A percentile compares a stretch with the other conserved stretches of the same genome.
Conservation (phyloP, 2,888 invertebrate species). For the Nysson spinosus region DNA sequence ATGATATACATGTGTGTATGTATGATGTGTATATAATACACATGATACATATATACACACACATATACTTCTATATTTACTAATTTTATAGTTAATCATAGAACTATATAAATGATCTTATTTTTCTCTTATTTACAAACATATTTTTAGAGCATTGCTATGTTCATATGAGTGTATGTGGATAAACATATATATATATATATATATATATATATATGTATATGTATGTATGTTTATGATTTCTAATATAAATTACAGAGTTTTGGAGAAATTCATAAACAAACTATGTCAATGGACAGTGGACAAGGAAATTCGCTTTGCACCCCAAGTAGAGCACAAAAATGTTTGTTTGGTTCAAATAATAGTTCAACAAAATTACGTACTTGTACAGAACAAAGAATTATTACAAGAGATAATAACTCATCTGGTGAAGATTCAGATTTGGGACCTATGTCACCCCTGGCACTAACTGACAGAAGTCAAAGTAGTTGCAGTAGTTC, state of each 20-base stretch:
- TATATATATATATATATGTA: neutral
- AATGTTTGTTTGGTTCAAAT: conserved; percentile 54
- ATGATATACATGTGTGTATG: too few relatives aligned
- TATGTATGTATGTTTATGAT: neutral
- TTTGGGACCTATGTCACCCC: conserved; percentile 71
- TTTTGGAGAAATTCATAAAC: neutral
- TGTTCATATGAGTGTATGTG: too few relatives aligned
- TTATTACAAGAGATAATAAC: neutral
- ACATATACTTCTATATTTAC: too few relatives aligned
- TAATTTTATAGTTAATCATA: too few relatives aligned
- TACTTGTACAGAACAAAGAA: conserved; percentile 45
- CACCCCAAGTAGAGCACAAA: conserved; percentile 64
- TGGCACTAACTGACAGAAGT: conserved; percentile 63
- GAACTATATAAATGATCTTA: too few relatives aligned
- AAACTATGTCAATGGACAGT: conserved; percentile 53
- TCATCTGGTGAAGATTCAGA: conserved; percentile 70
- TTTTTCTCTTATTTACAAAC: too few relatives aligned
- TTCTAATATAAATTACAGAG: neutral
- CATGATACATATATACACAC: too few relatives aligned
- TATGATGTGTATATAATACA: too few relatives aligned
- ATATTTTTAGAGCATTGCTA: too few relatives aligned
- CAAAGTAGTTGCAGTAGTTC: conserved; percentile 58
- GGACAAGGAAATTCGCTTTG: conserved; percentile 51
- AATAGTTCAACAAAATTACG: conserved; percentile 61
- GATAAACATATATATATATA: neutral